Conservation (phyloP, 2,797 vertebrate genomes). For the Octomys mimax region DNA sequence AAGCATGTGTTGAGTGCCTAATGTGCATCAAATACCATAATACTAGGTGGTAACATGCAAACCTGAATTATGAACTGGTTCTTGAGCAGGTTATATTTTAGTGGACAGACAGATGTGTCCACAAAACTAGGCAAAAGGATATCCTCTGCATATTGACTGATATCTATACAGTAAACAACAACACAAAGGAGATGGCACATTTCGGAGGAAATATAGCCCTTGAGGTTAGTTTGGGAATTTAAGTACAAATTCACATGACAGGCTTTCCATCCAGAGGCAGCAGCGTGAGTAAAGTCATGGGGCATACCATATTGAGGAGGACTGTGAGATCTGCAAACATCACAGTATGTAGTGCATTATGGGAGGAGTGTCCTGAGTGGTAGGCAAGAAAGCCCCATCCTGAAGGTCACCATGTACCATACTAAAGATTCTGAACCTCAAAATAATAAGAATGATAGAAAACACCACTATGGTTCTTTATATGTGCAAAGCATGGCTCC, state of each 20-base stretch:
- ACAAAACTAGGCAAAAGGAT: conserved; percentile 14
- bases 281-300: not conserved
- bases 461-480: not conserved
- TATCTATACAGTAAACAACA: not conserved
- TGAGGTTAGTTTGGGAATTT: conserved; percentile 12
- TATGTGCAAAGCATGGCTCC: not conserved
- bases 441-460: not conserved
- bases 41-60: not conserved
- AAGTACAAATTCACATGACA: not conserved
- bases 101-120: not conserved
- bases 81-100: not conserved
- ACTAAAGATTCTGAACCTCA: conserved; percentile 7
- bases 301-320: not conserved
- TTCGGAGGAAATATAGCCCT: not conserved
- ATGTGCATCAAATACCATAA: not conserved
- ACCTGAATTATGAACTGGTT: not conserved
- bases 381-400: not conserved
- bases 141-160: not conserved
- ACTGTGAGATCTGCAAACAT: not conserved
- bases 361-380: not conserved
- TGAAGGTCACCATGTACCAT: not conserved
- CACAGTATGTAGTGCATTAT: not conserved
- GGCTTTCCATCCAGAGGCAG: not conserved
- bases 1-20: not conserved
- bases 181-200: not conserved